phyloP scores from a whole-genome alignment of 2,797 vertebrate species.

The Mormyrops boulengeri region DNA sequence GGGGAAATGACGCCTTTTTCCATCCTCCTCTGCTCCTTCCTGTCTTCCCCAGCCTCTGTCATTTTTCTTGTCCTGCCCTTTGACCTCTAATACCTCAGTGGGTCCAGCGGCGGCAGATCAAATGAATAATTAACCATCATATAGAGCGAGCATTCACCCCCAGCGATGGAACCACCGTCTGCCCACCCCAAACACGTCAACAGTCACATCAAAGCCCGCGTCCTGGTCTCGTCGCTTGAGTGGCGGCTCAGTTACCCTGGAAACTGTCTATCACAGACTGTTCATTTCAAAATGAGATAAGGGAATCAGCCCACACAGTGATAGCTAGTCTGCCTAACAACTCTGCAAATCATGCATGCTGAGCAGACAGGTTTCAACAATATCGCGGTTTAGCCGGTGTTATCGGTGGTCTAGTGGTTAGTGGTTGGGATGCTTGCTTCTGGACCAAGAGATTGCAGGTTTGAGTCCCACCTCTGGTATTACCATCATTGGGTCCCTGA shows the following conservation, averaged over 20 bases:
- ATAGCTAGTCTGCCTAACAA: neutral
- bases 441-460: too few relatives aligned
- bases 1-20: neutral
- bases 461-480: too few relatives aligned
- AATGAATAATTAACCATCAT: neutral
- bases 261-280: neutral
- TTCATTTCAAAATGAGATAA: neutral
- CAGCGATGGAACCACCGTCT: neutral
- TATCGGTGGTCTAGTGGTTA: too few relatives aligned
- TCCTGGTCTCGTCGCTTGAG: neutral
- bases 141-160: neutral
- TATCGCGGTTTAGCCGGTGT: neutral
- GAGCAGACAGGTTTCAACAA: neutral
- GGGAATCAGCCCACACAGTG: neutral
- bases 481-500: too few relatives aligned
- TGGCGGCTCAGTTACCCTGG: neutral
- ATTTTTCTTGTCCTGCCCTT: neutral
- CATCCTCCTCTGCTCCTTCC: neutral
- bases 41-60: neutral
- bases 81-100: slow-evolving; percentile 14
- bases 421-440: too few relatives aligned
- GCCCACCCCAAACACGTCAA: neutral
- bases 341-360: neutral
- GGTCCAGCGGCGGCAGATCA: neutral
- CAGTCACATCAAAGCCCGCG: neutral